Percentiles rank a stretch among this genome's conserved stretches.
phyloP scores from a whole-genome alignment of 2,113 vertebrate genomes.

The Mellivora capensis region DNA sequence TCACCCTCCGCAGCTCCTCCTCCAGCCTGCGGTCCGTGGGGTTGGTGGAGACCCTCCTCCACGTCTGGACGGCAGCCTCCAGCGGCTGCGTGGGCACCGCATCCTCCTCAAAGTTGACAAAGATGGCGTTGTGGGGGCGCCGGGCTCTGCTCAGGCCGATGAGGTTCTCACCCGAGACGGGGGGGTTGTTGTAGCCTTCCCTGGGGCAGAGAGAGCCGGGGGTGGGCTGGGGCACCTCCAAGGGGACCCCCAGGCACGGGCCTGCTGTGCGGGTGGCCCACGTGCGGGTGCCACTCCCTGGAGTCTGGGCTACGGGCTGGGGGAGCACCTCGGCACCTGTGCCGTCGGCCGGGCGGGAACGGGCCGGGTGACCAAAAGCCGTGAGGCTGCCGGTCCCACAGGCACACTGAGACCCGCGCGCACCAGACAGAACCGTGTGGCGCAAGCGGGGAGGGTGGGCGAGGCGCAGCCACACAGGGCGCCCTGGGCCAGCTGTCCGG shows the following conservation, averaged over 20 bases:
- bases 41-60: slow-evolving; percentile 87
- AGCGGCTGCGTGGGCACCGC: slow-evolving; percentile 85
- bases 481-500: rapidly evolving
- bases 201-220: slow-evolving; percentile 53
- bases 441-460: rapidly evolving
- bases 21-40: slow-evolving; percentile 84
- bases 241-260: neutral
- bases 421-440: rapidly evolving
- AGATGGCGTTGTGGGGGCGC: slow-evolving; percentile 94
- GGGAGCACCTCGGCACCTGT: neutral
- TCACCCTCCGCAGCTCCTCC: slow-evolving; percentile 86
- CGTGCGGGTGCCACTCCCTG: neutral
- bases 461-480: rapidly evolving
- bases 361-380: neutral
- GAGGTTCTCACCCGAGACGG: slow-evolving; percentile 85
- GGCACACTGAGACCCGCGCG: rapidly evolving
- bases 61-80: slow-evolving; percentile 89
- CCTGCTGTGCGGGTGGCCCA: rapidly evolving
- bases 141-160: slow-evolving; percentile 92
- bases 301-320: neutral
- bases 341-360: neutral
- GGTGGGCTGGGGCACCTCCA: rapidly evolving
- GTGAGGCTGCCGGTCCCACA: neutral
- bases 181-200: slow-evolving; percentile 83
- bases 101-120: slow-evolving; percentile 89